Evolutionary conservation across 2,888 invertebrate genomes (phyloP).

Genomic region (Calliopum simillimum): DNA sequence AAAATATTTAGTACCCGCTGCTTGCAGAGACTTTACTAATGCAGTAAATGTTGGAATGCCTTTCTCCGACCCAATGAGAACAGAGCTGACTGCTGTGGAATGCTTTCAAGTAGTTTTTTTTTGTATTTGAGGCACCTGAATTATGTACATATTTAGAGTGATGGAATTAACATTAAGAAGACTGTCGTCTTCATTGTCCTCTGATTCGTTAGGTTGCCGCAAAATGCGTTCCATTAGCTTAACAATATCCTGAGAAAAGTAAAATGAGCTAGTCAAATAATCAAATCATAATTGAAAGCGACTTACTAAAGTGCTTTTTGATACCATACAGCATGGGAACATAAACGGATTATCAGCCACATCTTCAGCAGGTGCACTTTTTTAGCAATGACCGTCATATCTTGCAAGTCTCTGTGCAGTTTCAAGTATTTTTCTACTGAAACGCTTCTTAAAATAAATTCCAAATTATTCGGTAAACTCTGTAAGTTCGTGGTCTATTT

Average conservation of each 20-base stretch:
- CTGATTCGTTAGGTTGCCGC: slow-evolving; percentile 50
- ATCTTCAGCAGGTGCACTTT: slow-evolving; percentile 56
- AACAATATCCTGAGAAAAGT: slow-evolving; percentile 57
- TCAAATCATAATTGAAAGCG: no score
- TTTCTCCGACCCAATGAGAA: no score
- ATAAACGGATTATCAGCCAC: slow-evolving; percentile 58
- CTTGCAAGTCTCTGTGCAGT: no score
- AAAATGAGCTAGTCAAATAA: slow-evolving; percentile 13
- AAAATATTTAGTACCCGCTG: no score
- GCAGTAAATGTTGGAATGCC: no score
- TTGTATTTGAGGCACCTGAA: slow-evolving; percentile 84
- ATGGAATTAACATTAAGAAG: slow-evolving; percentile 50
- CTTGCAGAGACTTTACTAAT: no score
- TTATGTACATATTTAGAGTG: slow-evolving; percentile 81
- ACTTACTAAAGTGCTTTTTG: no score
- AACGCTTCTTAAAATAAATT: no score
- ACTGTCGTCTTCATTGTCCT: slow-evolving; percentile 52
- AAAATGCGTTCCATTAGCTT: slow-evolving; percentile 63
- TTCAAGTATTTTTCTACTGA: no score
- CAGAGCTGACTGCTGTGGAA: no score
- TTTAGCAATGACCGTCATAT: slow-evolving; percentile 72
- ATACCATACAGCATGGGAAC: no score
- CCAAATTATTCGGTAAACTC: no score
- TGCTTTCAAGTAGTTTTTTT: slow-evolving; percentile 80
- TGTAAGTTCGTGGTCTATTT: slow-evolving; percentile 72